Evolutionary conservation across 2,113 vertebrate genomes (phyloP).

Genomic region (Geococcyx californianus): DNA sequence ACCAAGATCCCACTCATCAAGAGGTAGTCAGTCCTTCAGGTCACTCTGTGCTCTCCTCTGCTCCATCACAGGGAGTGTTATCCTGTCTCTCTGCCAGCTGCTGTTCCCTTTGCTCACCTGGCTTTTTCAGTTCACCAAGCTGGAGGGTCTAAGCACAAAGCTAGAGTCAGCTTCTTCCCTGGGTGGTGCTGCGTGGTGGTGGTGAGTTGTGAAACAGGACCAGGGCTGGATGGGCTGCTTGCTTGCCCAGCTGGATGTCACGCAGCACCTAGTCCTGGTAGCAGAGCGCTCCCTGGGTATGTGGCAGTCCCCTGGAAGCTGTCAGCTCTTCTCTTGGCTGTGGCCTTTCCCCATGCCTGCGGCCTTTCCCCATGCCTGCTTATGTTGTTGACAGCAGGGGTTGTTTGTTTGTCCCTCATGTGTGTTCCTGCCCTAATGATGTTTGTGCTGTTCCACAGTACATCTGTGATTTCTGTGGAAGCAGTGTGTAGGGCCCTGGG

Average conservation of each 20-base stretch:
- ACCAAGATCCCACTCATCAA: slow-evolving; percentile 96
- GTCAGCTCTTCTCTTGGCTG: neutral
- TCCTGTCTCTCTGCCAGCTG: neutral
- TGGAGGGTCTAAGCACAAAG: neutral
- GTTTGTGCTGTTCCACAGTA: neutral
- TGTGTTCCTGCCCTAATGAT: neutral
- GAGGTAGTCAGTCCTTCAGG: slow-evolving; percentile 76
- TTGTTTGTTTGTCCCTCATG: neutral
- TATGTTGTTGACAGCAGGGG: neutral
- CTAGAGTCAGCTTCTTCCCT: neutral
- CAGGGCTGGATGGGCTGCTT: neutral
- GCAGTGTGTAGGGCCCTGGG: neutral
- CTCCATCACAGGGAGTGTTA: neutral
- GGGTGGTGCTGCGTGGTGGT: neutral
- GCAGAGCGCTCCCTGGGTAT: neutral
- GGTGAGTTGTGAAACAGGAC: neutral
- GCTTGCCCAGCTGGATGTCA: neutral
- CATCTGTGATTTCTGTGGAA: neutral
- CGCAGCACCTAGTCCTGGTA: neutral
- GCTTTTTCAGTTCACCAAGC: neutral
- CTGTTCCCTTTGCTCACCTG: neutral
- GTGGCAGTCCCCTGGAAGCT: neutral
- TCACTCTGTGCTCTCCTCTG: neutral
- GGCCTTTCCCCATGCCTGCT: neutral
- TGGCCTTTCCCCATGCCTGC: neutral